Evolutionary conservation across 2,797 vertebrate genomes (phyloP), one percentile per base, ranked within the genome.

Genomic region (Gymnopithys bicolor): DNA sequence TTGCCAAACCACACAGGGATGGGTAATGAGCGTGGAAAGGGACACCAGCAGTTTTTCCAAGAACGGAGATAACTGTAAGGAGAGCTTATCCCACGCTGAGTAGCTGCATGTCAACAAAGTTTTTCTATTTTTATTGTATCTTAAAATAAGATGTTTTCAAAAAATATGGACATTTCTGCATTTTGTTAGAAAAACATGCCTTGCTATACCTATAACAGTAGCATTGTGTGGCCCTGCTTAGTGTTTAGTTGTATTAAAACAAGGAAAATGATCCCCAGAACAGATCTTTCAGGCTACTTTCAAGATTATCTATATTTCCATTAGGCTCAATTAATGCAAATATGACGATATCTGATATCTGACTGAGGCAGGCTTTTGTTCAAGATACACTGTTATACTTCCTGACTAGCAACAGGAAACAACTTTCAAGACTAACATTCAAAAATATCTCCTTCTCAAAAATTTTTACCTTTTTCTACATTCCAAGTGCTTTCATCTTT

Each of bases 241-340:
- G 27, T 30, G 16, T 74, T 89, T 46, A 83, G 10, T 24, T 76
- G 22, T 70, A 77, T 37, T 45, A 82, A 89, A 52, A 70, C 60
- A 30, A 16, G 19, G 64, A 92, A 95, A 84, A 83, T 53, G 21
- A 90, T 80, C 45, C 74, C 10, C 45, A 53, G 30, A 90, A 74
- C 13, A 86, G 35, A 89, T 67, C 87, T 93, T 94, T 92, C 70
- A 85, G 63, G n/a, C 53, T 79, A 32, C 52, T 82, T 87, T 75
- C 49, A 90, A 78, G 73, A 73, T 62, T 67, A 69, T 59, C 80
- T 86, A 6, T 77, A 91, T 75, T 86, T 74, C 77, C 33, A 69
- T 55, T 62, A 73, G 83, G 58, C 7, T 94, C 28, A 87, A 84
- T 90, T 88, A 86, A 93, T 73, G 32, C 45, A 91, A 79, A 88